phyloP scores from a whole-genome alignment of 2,113 vertebrate species.

The Tragelaphus strepsiceros region DNA sequence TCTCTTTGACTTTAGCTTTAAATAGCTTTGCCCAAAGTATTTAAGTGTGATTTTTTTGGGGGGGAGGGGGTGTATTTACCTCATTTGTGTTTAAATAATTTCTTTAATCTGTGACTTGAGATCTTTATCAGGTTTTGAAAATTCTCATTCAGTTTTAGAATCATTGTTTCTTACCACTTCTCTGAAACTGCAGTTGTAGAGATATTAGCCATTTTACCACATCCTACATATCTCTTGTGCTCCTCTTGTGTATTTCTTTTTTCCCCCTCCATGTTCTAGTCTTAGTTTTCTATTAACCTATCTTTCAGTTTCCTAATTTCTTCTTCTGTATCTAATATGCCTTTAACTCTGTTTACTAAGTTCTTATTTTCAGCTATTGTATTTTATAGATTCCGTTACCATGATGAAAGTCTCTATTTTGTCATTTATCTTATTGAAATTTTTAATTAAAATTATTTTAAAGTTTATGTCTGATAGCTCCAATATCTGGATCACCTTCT shows the following conservation, averaged over 20 bases:
- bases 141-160: neutral
- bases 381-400: neutral
- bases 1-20: conserved; percentile 34
- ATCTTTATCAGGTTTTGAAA: neutral
- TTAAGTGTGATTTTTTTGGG: neutral
- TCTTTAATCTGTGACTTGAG: neutral
- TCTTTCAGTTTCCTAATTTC: neutral
- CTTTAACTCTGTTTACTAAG: neutral
- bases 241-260: neutral
- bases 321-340: neutral
- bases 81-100: neutral
- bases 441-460: neutral
- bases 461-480: neutral
- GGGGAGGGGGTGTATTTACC: neutral
- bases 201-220: neutral
- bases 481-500: neutral
- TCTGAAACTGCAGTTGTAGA: neutral
- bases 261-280: neutral
- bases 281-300: neutral
- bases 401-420: neutral
- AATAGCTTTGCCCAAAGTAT: neutral
- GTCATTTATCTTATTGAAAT: neutral
- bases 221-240: neutral
- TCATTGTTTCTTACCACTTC: neutral
- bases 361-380: neutral